Percentiles rank a stretch among this genome's conserved stretches.
Evolutionary conservation across 2,113 vertebrate species (phyloP).

Genomic region (Dipodomys stephensi): DNA sequence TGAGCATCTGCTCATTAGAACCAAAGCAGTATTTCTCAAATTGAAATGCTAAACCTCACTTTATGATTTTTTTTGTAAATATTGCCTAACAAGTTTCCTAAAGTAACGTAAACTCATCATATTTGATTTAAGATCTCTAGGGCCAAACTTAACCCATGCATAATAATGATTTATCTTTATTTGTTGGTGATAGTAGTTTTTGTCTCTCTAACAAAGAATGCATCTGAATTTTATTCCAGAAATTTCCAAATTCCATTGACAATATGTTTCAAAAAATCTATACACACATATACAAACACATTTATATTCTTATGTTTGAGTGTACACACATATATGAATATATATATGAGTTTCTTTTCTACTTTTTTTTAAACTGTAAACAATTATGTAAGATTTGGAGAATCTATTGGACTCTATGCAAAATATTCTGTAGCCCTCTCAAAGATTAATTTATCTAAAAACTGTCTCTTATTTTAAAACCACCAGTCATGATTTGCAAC

Average conservation of each 20-base stretch:
- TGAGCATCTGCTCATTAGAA: constrained; percentile 87
- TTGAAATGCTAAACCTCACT: constrained; percentile 74
- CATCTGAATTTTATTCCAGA: constrained; percentile 63
- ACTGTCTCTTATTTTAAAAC: background rate
- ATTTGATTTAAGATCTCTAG: constrained; percentile 72
- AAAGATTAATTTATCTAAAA: constrained; percentile 43
- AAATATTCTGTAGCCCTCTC: background rate
- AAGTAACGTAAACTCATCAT: constrained; percentile 73
- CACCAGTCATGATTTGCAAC: background rate
- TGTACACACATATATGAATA: too few relatives aligned
- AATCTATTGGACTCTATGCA: background rate
- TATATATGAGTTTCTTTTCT: background rate
- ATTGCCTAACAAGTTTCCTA: constrained; percentile 77
- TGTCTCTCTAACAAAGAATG: constrained; percentile 52
- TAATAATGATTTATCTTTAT: constrained; percentile 64
- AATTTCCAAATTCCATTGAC: constrained; percentile 20
- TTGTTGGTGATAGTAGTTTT: background rate
- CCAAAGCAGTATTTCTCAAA: constrained; percentile 77
- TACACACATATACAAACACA: background rate
- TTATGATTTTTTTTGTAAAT: constrained; percentile 35
- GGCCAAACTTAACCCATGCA: constrained; percentile 69
- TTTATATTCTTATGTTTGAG: too few relatives aligned
- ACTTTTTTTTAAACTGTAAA: background rate
- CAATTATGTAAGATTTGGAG: background rate
- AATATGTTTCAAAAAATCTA: background rate